Conservation (phyloP, 2,797 vertebrate genomes). For the Oreochromis grahami region DNA sequence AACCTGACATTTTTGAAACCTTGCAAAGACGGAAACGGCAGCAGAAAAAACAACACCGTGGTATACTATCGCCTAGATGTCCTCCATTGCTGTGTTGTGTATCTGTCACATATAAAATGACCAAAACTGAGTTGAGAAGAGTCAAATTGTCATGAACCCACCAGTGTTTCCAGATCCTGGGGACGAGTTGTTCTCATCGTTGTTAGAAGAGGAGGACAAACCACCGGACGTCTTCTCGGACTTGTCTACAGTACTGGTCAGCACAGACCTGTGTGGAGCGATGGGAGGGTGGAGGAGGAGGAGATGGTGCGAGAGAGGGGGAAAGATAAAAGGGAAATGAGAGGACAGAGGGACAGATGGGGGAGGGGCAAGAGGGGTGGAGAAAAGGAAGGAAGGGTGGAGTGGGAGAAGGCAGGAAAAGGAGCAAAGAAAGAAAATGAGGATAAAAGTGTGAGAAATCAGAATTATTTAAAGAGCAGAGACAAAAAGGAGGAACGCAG, state of each 20-base stretch:
- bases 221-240: constrained; percentile 75
- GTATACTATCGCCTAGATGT: neutral
- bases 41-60: neutral
- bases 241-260: constrained; percentile 79
- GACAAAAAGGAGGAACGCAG: constrained; percentile 9
- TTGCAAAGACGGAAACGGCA: neutral
- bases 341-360: neutral
- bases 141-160: neutral
- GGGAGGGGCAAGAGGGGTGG: neutral
- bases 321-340: neutral
- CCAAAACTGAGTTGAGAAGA: neutral
- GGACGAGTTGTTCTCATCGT: constrained; percentile 71
- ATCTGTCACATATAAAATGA: neutral
- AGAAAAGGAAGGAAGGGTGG: neutral
- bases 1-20: neutral
- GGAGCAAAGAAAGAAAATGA: constrained; percentile 1
- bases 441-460: neutral
- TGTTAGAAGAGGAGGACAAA: constrained; percentile 69
- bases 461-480: neutral
- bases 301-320: neutral
- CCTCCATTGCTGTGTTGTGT: neutral
- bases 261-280: constrained; percentile 73
- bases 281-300: neutral
- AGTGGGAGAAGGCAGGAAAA: neutral
- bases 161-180: constrained; percentile 69